Percentiles rank a stretch among this genome's conserved stretches.
phyloP scores from a whole-genome alignment of 92 coral and sea anemone species.

The Scolanthus callimorphus region DNA sequence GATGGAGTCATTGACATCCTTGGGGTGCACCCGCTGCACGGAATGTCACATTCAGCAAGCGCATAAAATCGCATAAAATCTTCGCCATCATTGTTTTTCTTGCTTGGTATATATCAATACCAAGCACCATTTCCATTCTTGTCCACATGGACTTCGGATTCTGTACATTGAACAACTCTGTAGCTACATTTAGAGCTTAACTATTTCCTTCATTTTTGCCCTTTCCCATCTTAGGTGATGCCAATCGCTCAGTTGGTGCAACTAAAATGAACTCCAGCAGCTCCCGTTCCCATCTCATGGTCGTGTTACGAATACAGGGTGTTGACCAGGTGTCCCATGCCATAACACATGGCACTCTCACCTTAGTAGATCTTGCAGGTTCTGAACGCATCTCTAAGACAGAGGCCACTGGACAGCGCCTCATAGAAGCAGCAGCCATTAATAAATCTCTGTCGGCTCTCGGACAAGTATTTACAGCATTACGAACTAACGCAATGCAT shows the following conservation, averaged over 20 bases:
- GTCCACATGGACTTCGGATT: too few species aligned
- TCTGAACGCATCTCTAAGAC: constrained; percentile 89
- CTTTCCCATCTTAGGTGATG: too few species aligned
- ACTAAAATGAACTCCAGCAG: constrained; percentile 90
- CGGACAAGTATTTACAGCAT: constrained; percentile 82
- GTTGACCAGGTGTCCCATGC: constrained; percentile 72
- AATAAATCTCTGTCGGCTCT: constrained; percentile 87
- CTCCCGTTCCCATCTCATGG: constrained; percentile 83
- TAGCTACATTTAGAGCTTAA: too few species aligned
- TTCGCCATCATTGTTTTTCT: too few species aligned
- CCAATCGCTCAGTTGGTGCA: constrained; percentile 82
- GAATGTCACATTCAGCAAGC: too few species aligned
- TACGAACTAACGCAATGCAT: constrained; percentile 84
- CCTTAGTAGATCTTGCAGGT: constrained; percentile 88
- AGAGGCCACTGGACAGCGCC: constrained; percentile 88
- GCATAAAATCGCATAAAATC: too few species aligned
- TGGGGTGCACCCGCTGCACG: too few species aligned
- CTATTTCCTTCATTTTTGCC: too few species aligned
- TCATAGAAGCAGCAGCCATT: constrained; percentile 89
- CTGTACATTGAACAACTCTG: too few species aligned
- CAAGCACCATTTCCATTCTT: too few species aligned
- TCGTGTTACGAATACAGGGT: constrained; percentile 62
- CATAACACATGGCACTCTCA: constrained; percentile 73
- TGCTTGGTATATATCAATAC: too few species aligned
- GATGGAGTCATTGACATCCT: too few species aligned